phyloP scores from a whole-genome alignment of 2,113 vertebrate genomes.

The Oenanthe melanoleuca region DNA sequence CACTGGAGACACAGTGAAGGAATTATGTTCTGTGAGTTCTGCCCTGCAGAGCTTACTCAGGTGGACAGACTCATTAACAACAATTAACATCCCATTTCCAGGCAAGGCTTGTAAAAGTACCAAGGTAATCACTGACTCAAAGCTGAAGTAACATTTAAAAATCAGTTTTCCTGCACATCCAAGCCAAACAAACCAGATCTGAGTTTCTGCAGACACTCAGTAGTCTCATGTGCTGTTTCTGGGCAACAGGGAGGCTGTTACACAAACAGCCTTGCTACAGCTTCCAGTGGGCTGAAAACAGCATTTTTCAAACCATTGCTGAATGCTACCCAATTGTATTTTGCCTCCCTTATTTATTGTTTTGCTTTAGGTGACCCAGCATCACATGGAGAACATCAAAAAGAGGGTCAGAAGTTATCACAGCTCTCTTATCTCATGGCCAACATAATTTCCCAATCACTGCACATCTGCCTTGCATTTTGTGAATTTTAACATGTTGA shows the following conservation, averaged over 20 bases:
- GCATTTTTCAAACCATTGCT: background rate
- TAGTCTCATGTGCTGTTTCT: slow-evolving; percentile 7
- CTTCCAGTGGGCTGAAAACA: background rate
- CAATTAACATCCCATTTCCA: slow-evolving; percentile 62
- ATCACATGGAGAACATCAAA: background rate
- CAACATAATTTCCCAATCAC: background rate
- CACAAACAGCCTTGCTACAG: background rate
- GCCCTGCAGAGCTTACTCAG: slow-evolving; percentile 18
- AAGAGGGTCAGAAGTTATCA: background rate
- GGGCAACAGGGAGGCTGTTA: slow-evolving; percentile 10
- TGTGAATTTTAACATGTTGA: slow-evolving; percentile 11
- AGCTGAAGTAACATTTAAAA: slow-evolving; percentile 26
- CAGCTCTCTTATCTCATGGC: background rate
- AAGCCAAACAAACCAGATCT: slow-evolving; percentile 30
- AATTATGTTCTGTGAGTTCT: background rate
- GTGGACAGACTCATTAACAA: slow-evolving; percentile 31
- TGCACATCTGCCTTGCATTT: slow-evolving; percentile 28
- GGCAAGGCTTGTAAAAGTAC: slow-evolving; percentile 6
- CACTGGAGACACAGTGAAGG: background rate
- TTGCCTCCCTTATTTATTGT: background rate
- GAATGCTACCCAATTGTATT: background rate
- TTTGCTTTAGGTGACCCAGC: background rate
- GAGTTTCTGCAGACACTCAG: background rate
- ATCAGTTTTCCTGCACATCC: slow-evolving; percentile 5
- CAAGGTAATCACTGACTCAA: slow-evolving; percentile 10